Evolutionary conservation across 2,797 vertebrate genomes (phyloP).

Genomic region (Helostoma temminkii): DNA sequence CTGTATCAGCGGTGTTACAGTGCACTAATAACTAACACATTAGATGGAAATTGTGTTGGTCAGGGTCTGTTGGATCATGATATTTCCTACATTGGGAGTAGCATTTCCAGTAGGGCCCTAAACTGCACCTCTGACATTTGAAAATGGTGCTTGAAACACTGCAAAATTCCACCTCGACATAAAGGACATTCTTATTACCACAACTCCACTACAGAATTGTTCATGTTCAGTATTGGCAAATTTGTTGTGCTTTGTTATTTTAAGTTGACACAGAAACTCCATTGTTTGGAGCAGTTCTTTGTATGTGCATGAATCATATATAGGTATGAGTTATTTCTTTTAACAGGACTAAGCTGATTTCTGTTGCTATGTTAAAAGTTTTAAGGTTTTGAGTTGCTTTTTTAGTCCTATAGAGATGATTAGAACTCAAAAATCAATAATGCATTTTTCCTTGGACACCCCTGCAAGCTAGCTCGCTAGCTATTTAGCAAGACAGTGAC

Average conservation of each 20-base stretch:
- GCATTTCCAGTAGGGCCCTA: constrained; percentile 25
- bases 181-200: not conserved
- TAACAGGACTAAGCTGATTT: no score
- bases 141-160: constrained; percentile 20
- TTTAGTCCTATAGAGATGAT: no score
- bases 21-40: constrained; percentile 28
- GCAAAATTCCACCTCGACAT: not conserved
- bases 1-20: not conserved
- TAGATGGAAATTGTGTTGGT: constrained; percentile 24
- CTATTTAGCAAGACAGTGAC: no score
- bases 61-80: constrained; percentile 35
- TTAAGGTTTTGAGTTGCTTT: no score
- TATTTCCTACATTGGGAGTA: constrained; percentile 32
- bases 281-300: not conserved
- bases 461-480: no score
- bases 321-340: no score
- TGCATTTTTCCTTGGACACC: no score
- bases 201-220: not conserved
- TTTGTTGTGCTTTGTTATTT: not conserved
- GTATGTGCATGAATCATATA: no score
- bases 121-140: constrained; percentile 46
- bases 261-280: not conserved
- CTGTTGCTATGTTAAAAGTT: no score
- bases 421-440: no score
- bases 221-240: not conserved